A percentile compares a stretch with the other conserved stretches of the same genome.
Conservation (phyloP, 2,888 invertebrate genomes). For the Ophion ventricosus region DNA sequence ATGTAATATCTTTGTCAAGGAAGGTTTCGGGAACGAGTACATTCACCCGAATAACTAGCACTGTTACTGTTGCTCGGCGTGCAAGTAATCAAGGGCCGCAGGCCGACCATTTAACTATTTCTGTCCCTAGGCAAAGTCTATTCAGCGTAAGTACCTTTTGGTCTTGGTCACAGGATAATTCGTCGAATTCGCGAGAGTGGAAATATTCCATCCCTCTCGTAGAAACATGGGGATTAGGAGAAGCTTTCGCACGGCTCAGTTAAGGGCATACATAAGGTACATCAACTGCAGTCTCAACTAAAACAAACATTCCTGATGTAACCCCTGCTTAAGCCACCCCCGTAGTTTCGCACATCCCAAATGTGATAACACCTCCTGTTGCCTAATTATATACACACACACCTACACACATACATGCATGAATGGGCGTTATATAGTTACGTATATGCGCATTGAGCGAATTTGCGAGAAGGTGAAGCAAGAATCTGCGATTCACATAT, state of each 20-base stretch:
- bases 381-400: slow-evolving; percentile 36
- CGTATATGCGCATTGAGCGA: slow-evolving; percentile 11
- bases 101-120: background rate
- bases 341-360: slow-evolving; percentile 65
- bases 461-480: slow-evolving; percentile 31
- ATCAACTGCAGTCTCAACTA: slow-evolving; percentile 68
- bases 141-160: slow-evolving; percentile 26
- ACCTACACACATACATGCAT: background rate
- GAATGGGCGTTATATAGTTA: background rate
- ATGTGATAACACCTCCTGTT: slow-evolving; percentile 71
- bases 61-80: background rate
- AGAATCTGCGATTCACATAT: slow-evolving; percentile 39
- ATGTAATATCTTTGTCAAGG: too few species aligned
- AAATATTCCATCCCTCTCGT: slow-evolving; percentile 12
- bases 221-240: slow-evolving; percentile 19
- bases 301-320: slow-evolving; percentile 72
- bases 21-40: too few species aligned
- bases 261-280: slow-evolving; percentile 24
- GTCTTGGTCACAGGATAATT: slow-evolving; percentile 37
- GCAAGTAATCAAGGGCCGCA: background rate
- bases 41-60: too few species aligned
- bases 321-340: slow-evolving; percentile 32
- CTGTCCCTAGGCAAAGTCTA: slow-evolving; percentile 18
- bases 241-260: slow-evolving; percentile 36
- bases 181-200: slow-evolving; percentile 26